Evolutionary conservation across 1,140 invertebrate species (phyloP).

Genomic region (Epicauta chinensis): DNA sequence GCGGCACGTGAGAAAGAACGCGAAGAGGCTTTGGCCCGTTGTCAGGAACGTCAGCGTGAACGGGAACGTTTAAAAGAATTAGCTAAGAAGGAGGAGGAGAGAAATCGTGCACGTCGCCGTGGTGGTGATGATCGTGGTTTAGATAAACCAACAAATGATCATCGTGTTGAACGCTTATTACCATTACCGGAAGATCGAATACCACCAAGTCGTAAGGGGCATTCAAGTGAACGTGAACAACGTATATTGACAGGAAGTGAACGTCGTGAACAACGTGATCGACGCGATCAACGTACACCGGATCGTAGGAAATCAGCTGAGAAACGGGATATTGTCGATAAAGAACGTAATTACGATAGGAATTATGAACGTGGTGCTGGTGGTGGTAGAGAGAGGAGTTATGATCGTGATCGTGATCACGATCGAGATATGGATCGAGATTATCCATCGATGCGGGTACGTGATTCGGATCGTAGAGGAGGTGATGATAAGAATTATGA

Average conservation of each 20-base stretch:
- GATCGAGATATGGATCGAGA: slow-evolving; percentile 18
- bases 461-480: slow-evolving; percentile 26
- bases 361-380: slow-evolving; percentile 16
- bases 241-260: slow-evolving; percentile 8
- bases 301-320: slow-evolving; percentile 31
- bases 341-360: slow-evolving; percentile 24
- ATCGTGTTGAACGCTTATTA: slow-evolving; percentile 36
- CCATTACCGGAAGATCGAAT: slow-evolving; percentile 37
- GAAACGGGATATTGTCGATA: slow-evolving; percentile 27
- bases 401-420: slow-evolving; percentile 9
- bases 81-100: slow-evolving; percentile 41
- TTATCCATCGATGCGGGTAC: slow-evolving; percentile 10
- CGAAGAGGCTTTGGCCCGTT: slow-evolving; percentile 50
- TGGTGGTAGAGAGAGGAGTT: neutral
- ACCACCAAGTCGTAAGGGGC: slow-evolving; percentile 30
- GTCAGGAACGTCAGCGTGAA: slow-evolving; percentile 53
- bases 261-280: slow-evolving; percentile 19
- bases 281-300: slow-evolving; percentile 17
- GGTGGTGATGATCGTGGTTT: slow-evolving; percentile 37
- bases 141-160: slow-evolving; percentile 38
- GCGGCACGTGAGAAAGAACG: slow-evolving; percentile 50
- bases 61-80: slow-evolving; percentile 50
- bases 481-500: slow-evolving; percentile 37
- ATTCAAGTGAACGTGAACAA: slow-evolving; percentile 31
- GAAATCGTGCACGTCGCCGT: slow-evolving; percentile 35